Evolutionary conservation across 2,113 vertebrate genomes (phyloP).

Genomic region (Malurus melanocephalus): DNA sequence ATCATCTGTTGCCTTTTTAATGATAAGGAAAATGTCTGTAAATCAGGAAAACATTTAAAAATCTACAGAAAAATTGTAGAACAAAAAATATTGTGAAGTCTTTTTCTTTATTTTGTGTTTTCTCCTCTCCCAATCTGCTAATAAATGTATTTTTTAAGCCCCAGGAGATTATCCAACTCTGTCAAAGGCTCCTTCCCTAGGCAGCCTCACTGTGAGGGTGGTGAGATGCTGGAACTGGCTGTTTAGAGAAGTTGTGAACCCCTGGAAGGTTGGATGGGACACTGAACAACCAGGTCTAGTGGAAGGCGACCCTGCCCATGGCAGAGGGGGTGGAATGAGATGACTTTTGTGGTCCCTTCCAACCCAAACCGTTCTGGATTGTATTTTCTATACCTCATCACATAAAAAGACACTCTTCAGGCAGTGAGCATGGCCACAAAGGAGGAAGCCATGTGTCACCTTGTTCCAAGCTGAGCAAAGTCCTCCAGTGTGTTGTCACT

Average conservation of each 20-base stretch:
- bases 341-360: background rate
- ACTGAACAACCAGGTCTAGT: background rate
- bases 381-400: background rate
- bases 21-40: background rate
- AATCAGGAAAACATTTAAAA: background rate
- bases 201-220: background rate
- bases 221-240: background rate
- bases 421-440: background rate
- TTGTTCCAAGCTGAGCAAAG: background rate
- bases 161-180: background rate
- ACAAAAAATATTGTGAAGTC: background rate
- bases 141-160: background rate
- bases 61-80: background rate
- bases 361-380: background rate
- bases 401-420: background rate
- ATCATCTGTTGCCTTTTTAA: background rate
- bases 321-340: accelerated
- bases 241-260: background rate
- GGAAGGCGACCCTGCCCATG: background rate
- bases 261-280: background rate
- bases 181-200: background rate
- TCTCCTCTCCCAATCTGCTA: background rate
- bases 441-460: background rate
- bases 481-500: background rate
- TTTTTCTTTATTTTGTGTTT: background rate